A percentile compares a stretch with the other conserved stretches of the same genome.
These are phyloP conservation scores for Nilaparvata lugens DNA, from an alignment of 1,140 invertebrate species.

Conservation along the genomic window DNA sequence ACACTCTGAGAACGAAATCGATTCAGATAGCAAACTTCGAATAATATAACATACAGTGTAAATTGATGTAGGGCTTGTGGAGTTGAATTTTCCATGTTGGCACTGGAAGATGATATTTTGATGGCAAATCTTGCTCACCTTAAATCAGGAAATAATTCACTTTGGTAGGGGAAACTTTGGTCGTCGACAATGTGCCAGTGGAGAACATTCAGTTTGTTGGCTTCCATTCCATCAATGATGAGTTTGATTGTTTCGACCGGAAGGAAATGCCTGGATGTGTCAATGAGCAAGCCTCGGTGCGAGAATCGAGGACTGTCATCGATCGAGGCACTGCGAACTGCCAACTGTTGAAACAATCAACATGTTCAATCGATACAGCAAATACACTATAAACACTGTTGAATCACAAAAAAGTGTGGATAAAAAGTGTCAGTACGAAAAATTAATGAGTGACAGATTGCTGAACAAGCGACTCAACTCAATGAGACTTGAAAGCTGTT, in stretches of 20 bases:
- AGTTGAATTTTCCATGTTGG: no score
- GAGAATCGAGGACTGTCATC: slow-evolving; percentile 61
- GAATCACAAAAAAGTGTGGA: background rate
- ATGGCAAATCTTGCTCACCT: slow-evolving; percentile 39
- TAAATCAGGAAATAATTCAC: slow-evolving; percentile 59
- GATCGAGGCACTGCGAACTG: slow-evolving; percentile 11
- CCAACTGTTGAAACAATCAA: background rate
- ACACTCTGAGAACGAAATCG: no score
- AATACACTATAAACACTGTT: background rate
- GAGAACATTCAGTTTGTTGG: slow-evolving; percentile 86
- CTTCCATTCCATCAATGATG: slow-evolving; percentile 71
- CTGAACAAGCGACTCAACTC: background rate
- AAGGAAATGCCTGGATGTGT: slow-evolving; percentile 75
- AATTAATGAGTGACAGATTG: background rate
- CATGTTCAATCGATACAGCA: background rate
- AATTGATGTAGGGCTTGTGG: no score
- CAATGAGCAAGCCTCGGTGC: slow-evolving; percentile 69
- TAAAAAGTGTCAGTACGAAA: background rate
- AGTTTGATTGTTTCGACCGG: slow-evolving; percentile 50
- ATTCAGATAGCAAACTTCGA: no score
- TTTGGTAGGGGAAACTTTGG: slow-evolving; percentile 82
- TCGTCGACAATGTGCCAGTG: slow-evolving; percentile 94
- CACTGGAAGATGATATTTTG: no score
- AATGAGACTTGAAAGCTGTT: background rate
- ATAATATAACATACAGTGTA: no score